Conservation (phyloP, 2,113 vertebrate species). For the Archocentrus centrarchus region DNA sequence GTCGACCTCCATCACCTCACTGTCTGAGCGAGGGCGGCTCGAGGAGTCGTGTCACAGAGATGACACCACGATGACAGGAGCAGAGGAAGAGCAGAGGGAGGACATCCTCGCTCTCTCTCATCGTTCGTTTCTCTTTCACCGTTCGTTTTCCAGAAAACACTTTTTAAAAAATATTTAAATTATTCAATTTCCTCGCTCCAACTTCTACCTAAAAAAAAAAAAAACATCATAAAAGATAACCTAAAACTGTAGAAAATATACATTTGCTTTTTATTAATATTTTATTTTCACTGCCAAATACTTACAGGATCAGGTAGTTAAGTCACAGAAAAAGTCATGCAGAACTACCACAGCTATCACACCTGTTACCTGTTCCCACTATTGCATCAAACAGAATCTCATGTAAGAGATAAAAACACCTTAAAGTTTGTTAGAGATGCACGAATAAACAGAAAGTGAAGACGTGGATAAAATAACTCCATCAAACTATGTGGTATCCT, state of each 20-base stretch:
- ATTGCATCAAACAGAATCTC: too few species aligned
- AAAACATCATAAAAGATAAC: background rate
- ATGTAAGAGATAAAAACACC: too few species aligned
- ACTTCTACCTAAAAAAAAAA: background rate
- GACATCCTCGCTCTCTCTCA: background rate
- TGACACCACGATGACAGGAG: background rate
- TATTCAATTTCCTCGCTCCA: background rate
- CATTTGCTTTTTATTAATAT: too few species aligned
- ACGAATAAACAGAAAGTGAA: too few species aligned
- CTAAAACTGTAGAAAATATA: background rate
- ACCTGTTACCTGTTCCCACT: too few species aligned
- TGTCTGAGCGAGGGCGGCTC: background rate
- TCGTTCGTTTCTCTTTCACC: background rate
- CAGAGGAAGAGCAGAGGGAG: background rate
- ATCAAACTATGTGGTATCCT: too few species aligned
- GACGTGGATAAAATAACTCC: too few species aligned
- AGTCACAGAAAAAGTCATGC: too few species aligned
- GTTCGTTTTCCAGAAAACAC: background rate
- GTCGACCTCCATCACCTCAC: constrained; percentile 30
- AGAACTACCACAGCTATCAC: too few species aligned
- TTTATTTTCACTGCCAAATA: too few species aligned
- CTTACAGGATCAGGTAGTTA: too few species aligned
- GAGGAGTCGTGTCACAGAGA: background rate
- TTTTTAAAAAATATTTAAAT: background rate
- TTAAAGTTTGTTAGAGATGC: too few species aligned